Conservation (phyloP, 2,113 vertebrate species). For the Burhinus oedicnemus region DNA sequence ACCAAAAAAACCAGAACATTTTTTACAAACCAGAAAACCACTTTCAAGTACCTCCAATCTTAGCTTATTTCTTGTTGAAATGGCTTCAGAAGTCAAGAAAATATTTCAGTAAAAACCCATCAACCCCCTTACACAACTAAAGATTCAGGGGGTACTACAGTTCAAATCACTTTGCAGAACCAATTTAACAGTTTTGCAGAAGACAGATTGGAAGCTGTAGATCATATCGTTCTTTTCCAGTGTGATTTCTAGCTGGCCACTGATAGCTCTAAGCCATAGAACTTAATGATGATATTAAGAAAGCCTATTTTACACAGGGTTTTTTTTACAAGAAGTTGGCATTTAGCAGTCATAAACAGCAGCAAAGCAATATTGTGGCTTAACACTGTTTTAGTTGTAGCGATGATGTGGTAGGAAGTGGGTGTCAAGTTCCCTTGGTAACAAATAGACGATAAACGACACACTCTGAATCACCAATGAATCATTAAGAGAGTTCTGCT, state of each 20-base stretch:
- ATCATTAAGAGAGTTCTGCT: slow-evolving; percentile 70
- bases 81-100: neutral
- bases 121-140: neutral
- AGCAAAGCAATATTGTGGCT: slow-evolving; percentile 66
- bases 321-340: neutral
- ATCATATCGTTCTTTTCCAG: neutral
- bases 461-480: slow-evolving; percentile 74
- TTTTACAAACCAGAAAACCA: neutral
- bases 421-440: slow-evolving; percentile 69
- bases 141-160: neutral
- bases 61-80: neutral
- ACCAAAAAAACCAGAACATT: neutral
- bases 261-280: neutral
- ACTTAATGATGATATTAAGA: neutral
- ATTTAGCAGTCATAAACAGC: neutral
- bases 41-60: neutral
- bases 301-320: neutral
- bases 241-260: neutral
- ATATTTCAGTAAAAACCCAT: neutral
- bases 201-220: neutral
- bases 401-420: slow-evolving; percentile 71
- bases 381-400: slow-evolving; percentile 59
- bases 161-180: neutral
- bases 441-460: slow-evolving; percentile 58
- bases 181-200: neutral